phyloP scores from a whole-genome alignment of 2,113 vertebrate species.

The Erinaceus europaeus region DNA sequence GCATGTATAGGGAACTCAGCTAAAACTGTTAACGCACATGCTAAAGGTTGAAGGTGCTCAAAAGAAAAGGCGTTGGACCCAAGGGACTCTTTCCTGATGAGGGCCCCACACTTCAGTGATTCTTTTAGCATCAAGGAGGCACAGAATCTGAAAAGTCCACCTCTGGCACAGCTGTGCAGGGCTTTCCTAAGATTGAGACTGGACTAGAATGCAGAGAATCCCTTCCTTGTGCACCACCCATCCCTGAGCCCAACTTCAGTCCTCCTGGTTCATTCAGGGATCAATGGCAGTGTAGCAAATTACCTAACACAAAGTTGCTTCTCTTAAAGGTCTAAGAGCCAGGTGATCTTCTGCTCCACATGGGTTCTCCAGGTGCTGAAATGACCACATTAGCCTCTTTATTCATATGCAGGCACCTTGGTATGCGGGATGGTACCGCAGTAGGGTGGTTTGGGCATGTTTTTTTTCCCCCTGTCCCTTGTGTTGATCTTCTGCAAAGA shows the following conservation, averaged over 20 bases:
- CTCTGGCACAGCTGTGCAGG: not conserved
- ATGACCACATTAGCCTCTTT: not conserved
- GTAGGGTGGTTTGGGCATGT: not conserved
- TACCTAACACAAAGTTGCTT: not conserved
- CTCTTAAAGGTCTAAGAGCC: not conserved
- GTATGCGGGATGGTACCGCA: not conserved
- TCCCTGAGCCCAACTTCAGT: not conserved
- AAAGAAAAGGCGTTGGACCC: not conserved
- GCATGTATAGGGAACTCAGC: not conserved
- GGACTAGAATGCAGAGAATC: not conserved
- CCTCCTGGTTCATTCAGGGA: not conserved
- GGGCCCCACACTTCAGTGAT: not conserved
- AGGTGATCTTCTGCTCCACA: not conserved
- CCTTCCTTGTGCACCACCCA: fast-evolving
- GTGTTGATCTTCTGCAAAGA: not conserved
- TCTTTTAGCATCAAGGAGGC: not conserved
- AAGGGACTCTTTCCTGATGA: too few relatives aligned
- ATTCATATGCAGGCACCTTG: not conserved
- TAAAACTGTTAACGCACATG: not conserved
- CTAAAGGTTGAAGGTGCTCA: not conserved
- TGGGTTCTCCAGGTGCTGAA: not conserved
- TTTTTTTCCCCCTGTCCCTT: not conserved
- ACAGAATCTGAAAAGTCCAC: not conserved
- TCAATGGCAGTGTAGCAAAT: not conserved
- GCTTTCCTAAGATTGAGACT: not conserved